A percentile compares a stretch with the other conserved stretches of the same genome.
phyloP scores from a whole-genome alignment of 2,113 vertebrate species.

The Actenoides hombroni region DNA sequence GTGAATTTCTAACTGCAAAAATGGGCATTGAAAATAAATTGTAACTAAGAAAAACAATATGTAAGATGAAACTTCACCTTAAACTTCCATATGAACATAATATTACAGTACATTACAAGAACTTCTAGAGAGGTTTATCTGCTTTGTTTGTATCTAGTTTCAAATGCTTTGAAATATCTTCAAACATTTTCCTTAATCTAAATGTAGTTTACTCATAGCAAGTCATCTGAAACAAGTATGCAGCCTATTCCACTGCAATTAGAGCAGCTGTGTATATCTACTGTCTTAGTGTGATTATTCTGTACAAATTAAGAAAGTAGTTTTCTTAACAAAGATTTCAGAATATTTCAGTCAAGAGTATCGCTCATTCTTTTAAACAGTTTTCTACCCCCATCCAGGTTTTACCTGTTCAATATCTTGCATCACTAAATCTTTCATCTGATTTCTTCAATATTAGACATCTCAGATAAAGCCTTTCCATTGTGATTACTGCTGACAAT shows the following conservation, averaged over 20 bases:
- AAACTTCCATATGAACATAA: neutral
- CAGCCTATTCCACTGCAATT: conserved; percentile 1
- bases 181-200: neutral
- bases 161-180: neutral
- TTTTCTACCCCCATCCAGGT: neutral
- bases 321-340: neutral
- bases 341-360: neutral
- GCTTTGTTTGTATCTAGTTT: neutral
- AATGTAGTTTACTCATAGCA: neutral
- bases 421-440: neutral
- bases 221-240: neutral
- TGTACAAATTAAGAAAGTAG: neutral
- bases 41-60: neutral
- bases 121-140: neutral
- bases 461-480: neutral
- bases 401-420: neutral
- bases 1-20: neutral
- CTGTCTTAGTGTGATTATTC: neutral
- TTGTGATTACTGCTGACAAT: neutral
- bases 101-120: neutral
- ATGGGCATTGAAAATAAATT: neutral
- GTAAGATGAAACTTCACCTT: neutral
- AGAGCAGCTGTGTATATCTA: neutral
- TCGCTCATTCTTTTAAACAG: neutral
- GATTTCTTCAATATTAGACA: neutral